These are phyloP conservation scores for Rhopalosiphum maidis DNA, from an alignment of 1,140 invertebrate genomes.

Conservation along the genomic window DNA sequence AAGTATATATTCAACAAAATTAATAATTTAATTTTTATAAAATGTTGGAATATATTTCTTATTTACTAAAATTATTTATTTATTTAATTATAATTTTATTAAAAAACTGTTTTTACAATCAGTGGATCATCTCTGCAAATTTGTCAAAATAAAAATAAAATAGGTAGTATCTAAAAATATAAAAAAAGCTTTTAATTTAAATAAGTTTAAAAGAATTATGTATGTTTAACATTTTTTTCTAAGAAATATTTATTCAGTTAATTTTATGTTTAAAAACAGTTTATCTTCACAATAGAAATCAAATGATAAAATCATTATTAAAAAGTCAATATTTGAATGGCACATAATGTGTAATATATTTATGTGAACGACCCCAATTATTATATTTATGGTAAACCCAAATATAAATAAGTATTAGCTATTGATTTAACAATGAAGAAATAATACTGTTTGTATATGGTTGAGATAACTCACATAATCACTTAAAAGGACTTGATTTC, in stretches of 20 bases:
- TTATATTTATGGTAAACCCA: conserved; percentile 20
- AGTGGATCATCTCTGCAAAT: background rate
- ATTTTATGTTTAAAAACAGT: background rate
- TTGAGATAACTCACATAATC: background rate
- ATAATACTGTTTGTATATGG: background rate
- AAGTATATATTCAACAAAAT: background rate
- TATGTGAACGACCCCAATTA: background rate
- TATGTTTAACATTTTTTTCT: background rate
- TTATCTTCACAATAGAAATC: background rate
- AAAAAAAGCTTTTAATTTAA: background rate
- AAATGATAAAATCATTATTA: background rate
- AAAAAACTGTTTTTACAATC: background rate
- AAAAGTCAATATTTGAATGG: background rate
- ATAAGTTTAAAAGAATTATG: background rate
- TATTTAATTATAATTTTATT: background rate
- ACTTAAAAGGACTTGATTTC: background rate
- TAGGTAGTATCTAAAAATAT: background rate
- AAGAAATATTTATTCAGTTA: too few relatives aligned
- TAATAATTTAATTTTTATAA: background rate
- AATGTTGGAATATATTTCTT: conserved; percentile 3
- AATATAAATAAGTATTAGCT: background rate
- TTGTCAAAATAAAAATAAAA: background rate
- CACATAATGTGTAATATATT: background rate
- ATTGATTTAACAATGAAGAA: background rate
- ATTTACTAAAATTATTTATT: background rate